These are phyloP conservation scores for Neodiprion pinetum DNA, from an alignment of 1,140 invertebrate genomes.

Conservation along the genomic window DNA sequence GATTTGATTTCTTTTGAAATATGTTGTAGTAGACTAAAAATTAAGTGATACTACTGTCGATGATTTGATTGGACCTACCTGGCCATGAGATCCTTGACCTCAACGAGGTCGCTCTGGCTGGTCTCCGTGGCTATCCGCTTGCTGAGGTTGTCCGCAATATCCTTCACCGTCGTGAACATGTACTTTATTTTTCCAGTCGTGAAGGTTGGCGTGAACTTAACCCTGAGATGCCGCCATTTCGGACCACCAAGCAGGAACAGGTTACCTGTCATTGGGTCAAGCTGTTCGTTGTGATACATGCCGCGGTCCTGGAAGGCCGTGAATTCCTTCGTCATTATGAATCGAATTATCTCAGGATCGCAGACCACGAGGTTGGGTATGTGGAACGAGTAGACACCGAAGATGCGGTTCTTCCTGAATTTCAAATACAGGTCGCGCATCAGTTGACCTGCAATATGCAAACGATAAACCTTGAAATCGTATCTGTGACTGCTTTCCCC, in stretches of 20 bases:
- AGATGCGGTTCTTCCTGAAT: constrained; percentile 12
- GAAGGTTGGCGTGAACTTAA: constrained; percentile 51
- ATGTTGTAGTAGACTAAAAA: too few species aligned
- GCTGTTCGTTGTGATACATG: constrained; percentile 15
- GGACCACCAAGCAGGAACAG: constrained; percentile 36
- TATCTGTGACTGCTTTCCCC: background rate
- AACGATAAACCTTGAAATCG: background rate
- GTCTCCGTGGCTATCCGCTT: constrained; percentile 16
- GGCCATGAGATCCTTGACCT: constrained; percentile 27
- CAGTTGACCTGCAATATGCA: background rate
- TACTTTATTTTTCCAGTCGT: constrained; percentile 30
- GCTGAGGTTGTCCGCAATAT: constrained; percentile 24
- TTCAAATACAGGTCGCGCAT: constrained; percentile 9
- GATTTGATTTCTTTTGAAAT: too few species aligned
- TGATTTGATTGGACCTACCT: constrained; percentile 15
- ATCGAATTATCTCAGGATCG: constrained; percentile 34
- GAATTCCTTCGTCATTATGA: constrained; percentile 37
- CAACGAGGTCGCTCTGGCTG: constrained; percentile 9
- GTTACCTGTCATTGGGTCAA: constrained; percentile 22
- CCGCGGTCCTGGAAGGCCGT: constrained; percentile 30
- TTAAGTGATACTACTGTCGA: constrained; percentile 8
- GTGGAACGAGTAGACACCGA: constrained; percentile 31
- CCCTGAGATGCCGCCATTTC: constrained; percentile 57
- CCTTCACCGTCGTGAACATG: constrained; percentile 33
- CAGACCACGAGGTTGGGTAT: constrained; percentile 30